Evolutionary conservation across 2,797 vertebrate species (phyloP), one percentile per base, ranked within the genome.

Genomic region (Dallia pectoralis): DNA sequence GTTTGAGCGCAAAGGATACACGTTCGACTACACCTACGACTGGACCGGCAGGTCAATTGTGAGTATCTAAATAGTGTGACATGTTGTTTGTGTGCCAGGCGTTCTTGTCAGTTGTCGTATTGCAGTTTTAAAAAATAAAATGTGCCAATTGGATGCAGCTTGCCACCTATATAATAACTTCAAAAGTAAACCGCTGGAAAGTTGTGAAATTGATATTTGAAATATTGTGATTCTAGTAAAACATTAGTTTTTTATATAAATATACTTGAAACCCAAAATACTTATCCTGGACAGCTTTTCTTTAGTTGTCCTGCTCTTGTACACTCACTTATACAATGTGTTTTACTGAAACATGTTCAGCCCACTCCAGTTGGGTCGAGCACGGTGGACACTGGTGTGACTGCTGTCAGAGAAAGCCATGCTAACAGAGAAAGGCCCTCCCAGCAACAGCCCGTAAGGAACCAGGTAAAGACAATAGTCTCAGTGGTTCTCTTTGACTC

Each of bases 21-120:
- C 93, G 59, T 96, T 95, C 70, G 95, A 96, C 87, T 95, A 95
- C 0, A 93, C 91, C 71, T 96, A 96, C 2, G 95, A 96, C 85
- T 96, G 95, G 95, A 93, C 95, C 0, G 95, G 95, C 88, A 94
- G 95, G 86, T 94, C 93, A 86, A 95, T 96, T 77, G 95, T 96
- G 87, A 95, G 95, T n/a, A 51, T 16, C 16, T 69, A 69, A 48
- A 47, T 66, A 69, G 36, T 67, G 9, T n/a, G 53, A n/a, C 19
- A 1, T 19, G 4, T 56, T 2, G 18, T 56, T 4, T 44, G 40
- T 44, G 40, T 11, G 11, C 9, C 9, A 44, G 14, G 40, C 14
- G 40, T 44, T 11, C 40, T 7, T 44, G 40, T 25, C 53, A 59
- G 22, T 22, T 9, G 51, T 51, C 48, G 19, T 32, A 63, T 64